Conservation (phyloP, 2,888 invertebrate genomes). For the Tillus elongatus region DNA sequence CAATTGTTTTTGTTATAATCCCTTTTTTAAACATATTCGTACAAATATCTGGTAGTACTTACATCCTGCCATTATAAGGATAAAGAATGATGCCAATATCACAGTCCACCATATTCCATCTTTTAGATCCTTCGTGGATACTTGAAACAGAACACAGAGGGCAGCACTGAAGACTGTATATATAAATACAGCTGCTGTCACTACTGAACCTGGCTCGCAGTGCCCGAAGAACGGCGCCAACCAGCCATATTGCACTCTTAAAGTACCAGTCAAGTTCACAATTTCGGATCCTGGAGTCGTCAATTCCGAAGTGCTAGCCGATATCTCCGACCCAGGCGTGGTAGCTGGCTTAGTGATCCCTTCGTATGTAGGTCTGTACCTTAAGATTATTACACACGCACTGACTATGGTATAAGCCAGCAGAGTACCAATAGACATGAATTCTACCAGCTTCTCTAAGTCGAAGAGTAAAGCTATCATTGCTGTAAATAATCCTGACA, state of each 20-base stretch:
- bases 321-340: constrained; percentile 37
- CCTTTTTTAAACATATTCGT: too few species aligned
- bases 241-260: constrained; percentile 65
- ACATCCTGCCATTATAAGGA: constrained; percentile 56
- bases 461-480: constrained; percentile 78
- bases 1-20: too few species aligned
- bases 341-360: constrained; percentile 21
- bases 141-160: constrained; percentile 58
- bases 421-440: constrained; percentile 87
- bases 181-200: constrained; percentile 60
- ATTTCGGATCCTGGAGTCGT: constrained; percentile 37
- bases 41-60: too few species aligned
- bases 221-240: constrained; percentile 62
- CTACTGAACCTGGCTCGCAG: constrained; percentile 68
- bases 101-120: constrained; percentile 61
- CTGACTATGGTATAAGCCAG: constrained; percentile 87
- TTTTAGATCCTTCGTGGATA: constrained; percentile 44
- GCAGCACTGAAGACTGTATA: constrained; percentile 60
- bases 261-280: constrained; percentile 59
- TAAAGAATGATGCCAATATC: constrained; percentile 52
- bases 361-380: constrained; percentile 46
- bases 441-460: constrained; percentile 81
- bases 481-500: constrained; percentile 69
- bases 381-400: constrained; percentile 76
- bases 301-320: constrained; percentile 36